Evolutionary conservation across 2,113 vertebrate species (phyloP).

Genomic region (Pristiophorus japonicus): DNA sequence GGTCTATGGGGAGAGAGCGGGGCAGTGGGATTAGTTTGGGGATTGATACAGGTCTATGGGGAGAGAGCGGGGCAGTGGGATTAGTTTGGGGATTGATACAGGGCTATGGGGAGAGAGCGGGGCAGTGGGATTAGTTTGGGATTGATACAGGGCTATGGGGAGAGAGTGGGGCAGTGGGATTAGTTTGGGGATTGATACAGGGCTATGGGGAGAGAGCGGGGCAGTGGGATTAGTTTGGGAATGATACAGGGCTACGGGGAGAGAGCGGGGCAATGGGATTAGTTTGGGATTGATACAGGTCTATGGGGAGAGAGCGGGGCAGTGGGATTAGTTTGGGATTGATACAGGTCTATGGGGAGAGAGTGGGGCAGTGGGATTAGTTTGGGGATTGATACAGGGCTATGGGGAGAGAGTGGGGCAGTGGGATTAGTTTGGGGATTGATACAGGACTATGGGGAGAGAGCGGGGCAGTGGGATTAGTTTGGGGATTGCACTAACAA

Average conservation of each 20-base stretch:
- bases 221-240: background rate
- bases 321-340: background rate
- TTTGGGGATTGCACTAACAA: background rate
- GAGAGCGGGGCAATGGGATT: background rate
- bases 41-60: too few species aligned
- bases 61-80: too few species aligned
- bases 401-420: too few species aligned
- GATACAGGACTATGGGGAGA: background rate
- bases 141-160: background rate
- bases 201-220: background rate
- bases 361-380: background rate
- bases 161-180: background rate
- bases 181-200: background rate
- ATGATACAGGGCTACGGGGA: background rate
- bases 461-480: background rate
- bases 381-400: background rate
- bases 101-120: background rate
- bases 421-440: background rate
- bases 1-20: too few species aligned
- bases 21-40: too few species aligned
- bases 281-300: background rate
- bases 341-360: too few species aligned
- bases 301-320: background rate
- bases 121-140: background rate
- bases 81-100: too few species aligned